A percentile compares a stretch with the other conserved stretches of the same genome.
Conservation (phyloP, 2,797 vertebrate genomes). For the Falco concolor region DNA sequence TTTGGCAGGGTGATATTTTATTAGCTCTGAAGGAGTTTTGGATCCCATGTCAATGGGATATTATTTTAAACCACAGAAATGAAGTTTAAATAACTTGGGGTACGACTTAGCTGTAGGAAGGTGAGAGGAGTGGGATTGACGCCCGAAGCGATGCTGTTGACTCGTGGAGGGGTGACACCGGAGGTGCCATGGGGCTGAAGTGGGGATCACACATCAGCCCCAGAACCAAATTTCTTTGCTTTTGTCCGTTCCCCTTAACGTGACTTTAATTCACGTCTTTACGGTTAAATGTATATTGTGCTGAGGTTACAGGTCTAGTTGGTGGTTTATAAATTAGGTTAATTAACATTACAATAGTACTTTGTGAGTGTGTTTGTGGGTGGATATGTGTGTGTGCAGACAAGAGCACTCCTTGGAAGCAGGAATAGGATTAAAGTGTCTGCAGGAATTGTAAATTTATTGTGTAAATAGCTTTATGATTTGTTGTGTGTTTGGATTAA, state of each 20-base stretch:
- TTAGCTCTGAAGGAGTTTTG: constrained; percentile 72
- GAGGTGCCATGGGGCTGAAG: background rate
- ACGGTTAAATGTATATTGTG: constrained; percentile 43
- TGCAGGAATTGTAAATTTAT: constrained; percentile 66
- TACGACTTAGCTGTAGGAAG: constrained; percentile 52
- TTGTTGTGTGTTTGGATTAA: constrained; percentile 70
- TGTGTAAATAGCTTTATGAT: constrained; percentile 70
- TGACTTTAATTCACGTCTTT: constrained; percentile 55
- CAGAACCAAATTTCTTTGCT: background rate
- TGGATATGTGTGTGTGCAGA: background rate
- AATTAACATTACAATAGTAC: constrained; percentile 64
- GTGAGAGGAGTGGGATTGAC: background rate
- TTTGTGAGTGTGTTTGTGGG: background rate
- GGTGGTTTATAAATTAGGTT: constrained; percentile 71
- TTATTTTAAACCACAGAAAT: constrained; percentile 71
- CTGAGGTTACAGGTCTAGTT: constrained; percentile 47
- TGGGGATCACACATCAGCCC: background rate
- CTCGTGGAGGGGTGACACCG: background rate
- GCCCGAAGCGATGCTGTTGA: background rate
- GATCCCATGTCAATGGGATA: constrained; percentile 66
- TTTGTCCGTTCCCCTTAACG: background rate
- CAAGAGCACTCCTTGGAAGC: constrained; percentile 51
- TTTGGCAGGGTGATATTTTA: constrained; percentile 68
- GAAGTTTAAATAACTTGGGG: constrained; percentile 64
- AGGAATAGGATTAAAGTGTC: constrained; percentile 71